phyloP scores from a whole-genome alignment of 2,797 vertebrate species.

The Buceros bicornis region DNA sequence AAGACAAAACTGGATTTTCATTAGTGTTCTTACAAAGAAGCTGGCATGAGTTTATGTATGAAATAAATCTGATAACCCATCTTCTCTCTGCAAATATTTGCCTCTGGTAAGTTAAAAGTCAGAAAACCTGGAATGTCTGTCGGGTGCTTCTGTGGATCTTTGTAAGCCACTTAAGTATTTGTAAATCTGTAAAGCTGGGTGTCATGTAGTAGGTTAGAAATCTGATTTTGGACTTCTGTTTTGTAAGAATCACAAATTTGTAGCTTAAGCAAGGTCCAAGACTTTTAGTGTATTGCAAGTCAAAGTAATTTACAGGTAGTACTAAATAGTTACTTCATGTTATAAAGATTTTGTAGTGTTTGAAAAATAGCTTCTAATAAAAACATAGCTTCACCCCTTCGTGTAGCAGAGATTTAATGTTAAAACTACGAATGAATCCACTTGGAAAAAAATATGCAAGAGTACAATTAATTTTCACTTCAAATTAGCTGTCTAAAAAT shows the following conservation, averaged over 20 bases:
- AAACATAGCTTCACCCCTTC: not conserved
- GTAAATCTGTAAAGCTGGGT: not conserved
- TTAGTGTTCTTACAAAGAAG: not conserved
- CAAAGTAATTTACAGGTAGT: not conserved
- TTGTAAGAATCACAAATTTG: not conserved
- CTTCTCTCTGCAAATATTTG: constrained; percentile 22
- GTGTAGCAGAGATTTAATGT: not conserved
- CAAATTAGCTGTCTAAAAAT: not conserved
- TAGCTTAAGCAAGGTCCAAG: not conserved
- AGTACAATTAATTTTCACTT: not conserved
- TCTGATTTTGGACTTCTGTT: not conserved
- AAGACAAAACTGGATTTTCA: not conserved
- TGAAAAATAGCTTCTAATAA: not conserved
- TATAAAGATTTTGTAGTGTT: not conserved
- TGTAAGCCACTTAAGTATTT: not conserved
- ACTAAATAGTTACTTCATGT: not conserved
- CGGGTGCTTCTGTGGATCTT: not conserved
- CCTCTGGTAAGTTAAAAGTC: not conserved
- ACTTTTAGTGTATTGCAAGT: not conserved
- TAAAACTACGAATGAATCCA: not conserved
- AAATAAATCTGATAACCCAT: not conserved
- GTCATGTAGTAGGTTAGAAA: not conserved
- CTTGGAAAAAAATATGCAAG: not conserved
- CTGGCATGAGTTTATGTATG: not conserved
- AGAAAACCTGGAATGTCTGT: not conserved